These are phyloP conservation scores for Dexiosoma caninum DNA, from an alignment of 2,888 invertebrate species.

Conservation along the genomic window DNA sequence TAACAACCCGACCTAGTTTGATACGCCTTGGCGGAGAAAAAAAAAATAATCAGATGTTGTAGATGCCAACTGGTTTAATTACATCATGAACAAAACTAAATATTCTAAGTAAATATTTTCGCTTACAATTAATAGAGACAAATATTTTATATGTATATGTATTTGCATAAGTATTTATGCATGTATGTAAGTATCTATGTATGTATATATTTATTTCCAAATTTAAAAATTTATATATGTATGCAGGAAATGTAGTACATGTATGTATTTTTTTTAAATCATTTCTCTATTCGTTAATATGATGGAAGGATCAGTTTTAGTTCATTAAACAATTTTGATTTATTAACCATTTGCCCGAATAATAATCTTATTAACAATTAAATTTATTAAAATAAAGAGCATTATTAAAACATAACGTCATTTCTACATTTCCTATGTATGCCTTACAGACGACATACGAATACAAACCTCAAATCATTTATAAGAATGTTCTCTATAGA, in stretches of 20 bases:
- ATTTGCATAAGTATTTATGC: too few species aligned
- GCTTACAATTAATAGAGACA: constrained; percentile 14
- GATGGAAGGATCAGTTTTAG: constrained; percentile 8
- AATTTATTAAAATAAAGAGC: constrained; percentile 36
- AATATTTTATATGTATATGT: not conserved
- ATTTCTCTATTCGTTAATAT: not conserved
- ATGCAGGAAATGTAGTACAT: constrained; percentile 29
- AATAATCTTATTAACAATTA: constrained; percentile 3
- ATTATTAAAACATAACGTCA: constrained; percentile 66
- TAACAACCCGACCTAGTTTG: too few species aligned
- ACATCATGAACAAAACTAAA: constrained; percentile 24
- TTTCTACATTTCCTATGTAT: constrained; percentile 12
- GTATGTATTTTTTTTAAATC: not conserved
- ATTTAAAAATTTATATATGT: not conserved
- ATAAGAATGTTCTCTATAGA: constrained; percentile 44
- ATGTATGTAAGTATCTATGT: not conserved
- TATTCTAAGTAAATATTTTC: not conserved
- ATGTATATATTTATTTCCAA: not conserved
- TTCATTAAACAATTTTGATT: constrained; percentile 16
- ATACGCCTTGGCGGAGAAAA: too few species aligned
- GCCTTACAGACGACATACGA: not conserved
- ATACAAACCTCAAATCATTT: constrained; percentile 16
- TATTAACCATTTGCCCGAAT: constrained; percentile 10
- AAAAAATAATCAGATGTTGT: too few species aligned
- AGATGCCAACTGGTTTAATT: too few species aligned